phyloP scores from a whole-genome alignment of 2,888 invertebrate genomes.

The Pammene aurita region DNA sequence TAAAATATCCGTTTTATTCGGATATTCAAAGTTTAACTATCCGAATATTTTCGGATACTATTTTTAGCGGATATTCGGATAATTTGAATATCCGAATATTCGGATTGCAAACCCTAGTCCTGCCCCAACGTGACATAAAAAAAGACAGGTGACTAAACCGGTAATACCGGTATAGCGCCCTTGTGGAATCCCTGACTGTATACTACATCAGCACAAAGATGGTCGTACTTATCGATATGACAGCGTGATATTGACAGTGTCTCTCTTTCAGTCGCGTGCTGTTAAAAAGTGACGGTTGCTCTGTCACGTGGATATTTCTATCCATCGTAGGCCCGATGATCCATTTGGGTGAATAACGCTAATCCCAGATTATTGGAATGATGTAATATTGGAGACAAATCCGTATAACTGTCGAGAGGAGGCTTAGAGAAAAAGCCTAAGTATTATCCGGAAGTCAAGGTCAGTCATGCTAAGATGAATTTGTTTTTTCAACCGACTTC shows the following conservation, averaged over 20 bases:
- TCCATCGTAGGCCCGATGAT: background rate
- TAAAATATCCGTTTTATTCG: no score
- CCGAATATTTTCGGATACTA: no score
- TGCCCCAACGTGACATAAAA: slow-evolving; percentile 21
- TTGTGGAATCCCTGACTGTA: slow-evolving; percentile 33
- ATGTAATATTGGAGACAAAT: slow-evolving; percentile 10
- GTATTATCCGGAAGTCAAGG: background rate
- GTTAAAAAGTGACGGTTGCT: no score
- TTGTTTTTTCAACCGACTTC: no score
- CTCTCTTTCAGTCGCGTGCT: no score
- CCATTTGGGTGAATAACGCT: slow-evolving; percentile 1
- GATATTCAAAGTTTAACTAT: no score
- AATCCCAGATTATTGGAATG: slow-evolving; percentile 3
- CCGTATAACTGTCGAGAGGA: slow-evolving; percentile 6
- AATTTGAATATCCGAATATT: no score
- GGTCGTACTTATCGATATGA: no score
- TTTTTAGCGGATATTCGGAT: no score
- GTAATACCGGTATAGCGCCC: slow-evolving; percentile 35
- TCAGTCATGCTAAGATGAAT: background rate
- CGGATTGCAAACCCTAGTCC: no score
- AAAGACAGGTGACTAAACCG: slow-evolving; percentile 30
- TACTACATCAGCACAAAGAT: background rate
- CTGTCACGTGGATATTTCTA: background rate
- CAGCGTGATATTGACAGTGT: no score
- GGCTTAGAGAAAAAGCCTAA: background rate